Evolutionary conservation across 1,140 invertebrate genomes (phyloP).

Genomic region (Thaumetopoea pityocampa): DNA sequence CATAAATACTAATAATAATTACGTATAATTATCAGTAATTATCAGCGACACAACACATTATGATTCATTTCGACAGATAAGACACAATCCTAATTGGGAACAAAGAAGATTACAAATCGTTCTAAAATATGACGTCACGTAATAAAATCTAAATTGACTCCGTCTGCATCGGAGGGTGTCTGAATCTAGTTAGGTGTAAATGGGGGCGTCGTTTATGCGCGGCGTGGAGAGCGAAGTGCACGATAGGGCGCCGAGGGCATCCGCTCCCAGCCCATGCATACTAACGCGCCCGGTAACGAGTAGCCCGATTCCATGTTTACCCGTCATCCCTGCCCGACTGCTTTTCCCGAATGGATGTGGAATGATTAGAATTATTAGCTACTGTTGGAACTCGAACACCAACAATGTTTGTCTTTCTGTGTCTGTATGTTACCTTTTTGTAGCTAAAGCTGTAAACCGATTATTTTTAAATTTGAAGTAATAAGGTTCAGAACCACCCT

Average conservation of each 20-base stretch:
- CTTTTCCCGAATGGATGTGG: conserved; percentile 10
- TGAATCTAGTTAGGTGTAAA: conserved; percentile 36
- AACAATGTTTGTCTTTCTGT: no score
- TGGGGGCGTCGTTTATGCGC: conserved; percentile 52
- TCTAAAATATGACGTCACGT: conserved; percentile 11
- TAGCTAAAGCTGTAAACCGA: no score
- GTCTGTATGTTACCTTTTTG: no score
- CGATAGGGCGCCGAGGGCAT: conserved; percentile 31
- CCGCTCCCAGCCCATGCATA: conserved; percentile 69
- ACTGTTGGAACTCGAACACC: conserved; percentile 8
- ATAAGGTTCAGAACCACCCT: no score
- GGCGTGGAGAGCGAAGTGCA: conserved; percentile 39
- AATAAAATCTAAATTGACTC: conserved; percentile 28
- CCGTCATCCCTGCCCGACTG: conserved; percentile 26
- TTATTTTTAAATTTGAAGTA: no score
- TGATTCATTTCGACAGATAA: no score
- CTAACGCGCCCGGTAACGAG: conserved; percentile 66
- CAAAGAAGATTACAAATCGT: no score
- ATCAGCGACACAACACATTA: no score
- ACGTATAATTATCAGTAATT: no score
- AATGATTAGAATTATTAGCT: conserved; percentile 2
- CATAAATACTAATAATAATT: no score
- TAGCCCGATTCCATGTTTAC: conserved; percentile 57
- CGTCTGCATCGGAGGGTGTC: conserved; percentile 26
- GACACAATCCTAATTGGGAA: no score